Evolutionary conservation across 2,888 invertebrate genomes (phyloP), one percentile per base, ranked within the genome.

Genomic region (Oligia strigilis): DNA sequence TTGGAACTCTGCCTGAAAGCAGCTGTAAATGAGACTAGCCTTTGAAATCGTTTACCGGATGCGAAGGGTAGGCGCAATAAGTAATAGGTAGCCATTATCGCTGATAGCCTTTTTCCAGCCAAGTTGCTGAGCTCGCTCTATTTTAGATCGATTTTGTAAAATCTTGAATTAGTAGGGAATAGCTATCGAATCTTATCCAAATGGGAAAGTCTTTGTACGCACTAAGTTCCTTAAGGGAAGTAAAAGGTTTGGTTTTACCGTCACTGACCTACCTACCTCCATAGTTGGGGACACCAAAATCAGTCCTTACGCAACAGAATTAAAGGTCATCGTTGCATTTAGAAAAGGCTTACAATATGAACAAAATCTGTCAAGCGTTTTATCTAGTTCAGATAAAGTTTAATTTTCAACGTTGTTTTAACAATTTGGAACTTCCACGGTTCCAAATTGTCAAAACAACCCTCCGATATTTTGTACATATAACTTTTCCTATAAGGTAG

Each of bases 1-100:
- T 87, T 75, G 71, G 60, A 86, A 76, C 64, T 65, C 13, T 29
- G 65, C 64, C 72, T 86, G 78, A 72, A 74, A 79, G 75, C 80
- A 72, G 64, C 62, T 74, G 69, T 75, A 80, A 87, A 76, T 87
- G 80, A 87, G 72, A 76, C 62, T 71, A 75, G 70, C 86, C 74
- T 82, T 82, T 72, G 62, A 62, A 82, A 75, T 78, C 71, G 72
- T 65, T 86, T 64, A 78, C 71, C n/a, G 76, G 76, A 76, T 75
- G 69, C 62, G 66, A 43, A 85, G 76, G 62, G 66, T 40, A 71
- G 81, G 60, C n/a, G 60, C 85, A 80, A 66, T 85, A 82, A 71
- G 65, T 82, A 85, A 85, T 82, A 55, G 65, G 65, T n/a, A 6
- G 81, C 81, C 60, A 74, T 82, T 74, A 71, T 71, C 74, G 65